phyloP scores from a whole-genome alignment of 2,113 vertebrate genomes.

The Elephas maximus region DNA sequence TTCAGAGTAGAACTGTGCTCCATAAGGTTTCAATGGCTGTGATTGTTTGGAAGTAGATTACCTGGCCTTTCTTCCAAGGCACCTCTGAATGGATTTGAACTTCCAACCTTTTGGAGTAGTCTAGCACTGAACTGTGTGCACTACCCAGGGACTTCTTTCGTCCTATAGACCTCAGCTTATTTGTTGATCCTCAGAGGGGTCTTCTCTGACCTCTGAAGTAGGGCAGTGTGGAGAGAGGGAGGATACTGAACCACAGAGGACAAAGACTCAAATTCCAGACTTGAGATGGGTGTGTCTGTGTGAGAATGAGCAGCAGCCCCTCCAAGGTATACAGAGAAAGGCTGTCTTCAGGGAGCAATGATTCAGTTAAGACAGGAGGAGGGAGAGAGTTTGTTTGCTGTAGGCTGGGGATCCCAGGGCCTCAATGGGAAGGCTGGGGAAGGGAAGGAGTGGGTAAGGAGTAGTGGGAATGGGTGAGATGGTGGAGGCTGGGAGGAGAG shows the following conservation, averaged over 20 bases:
- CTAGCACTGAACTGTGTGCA: no score
- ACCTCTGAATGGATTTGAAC: background rate
- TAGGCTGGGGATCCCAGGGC: background rate
- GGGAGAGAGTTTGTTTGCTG: background rate
- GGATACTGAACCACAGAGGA: background rate
- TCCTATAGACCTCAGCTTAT: background rate
- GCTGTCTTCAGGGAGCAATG: background rate
- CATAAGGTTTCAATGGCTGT: no score
- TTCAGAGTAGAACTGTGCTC: no score
- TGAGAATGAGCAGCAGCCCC: background rate
- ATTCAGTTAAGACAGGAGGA: background rate
- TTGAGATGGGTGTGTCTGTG: background rate
- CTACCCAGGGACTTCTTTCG: background rate
- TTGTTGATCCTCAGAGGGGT: background rate
- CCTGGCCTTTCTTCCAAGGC: background rate
- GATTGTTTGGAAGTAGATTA: no score
- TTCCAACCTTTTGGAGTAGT: background rate
- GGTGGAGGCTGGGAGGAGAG: background rate
- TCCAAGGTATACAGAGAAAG: no score
- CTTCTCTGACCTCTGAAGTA: background rate
- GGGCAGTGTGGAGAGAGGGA: fast-evolving
- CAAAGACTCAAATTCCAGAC: background rate
- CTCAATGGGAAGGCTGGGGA: no score
- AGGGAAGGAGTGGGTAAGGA: background rate
- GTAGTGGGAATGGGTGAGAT: background rate